A percentile compares a stretch with the other conserved stretches of the same genome.
Conservation (phyloP, 2,797 vertebrate species). For the Poeciliopsis paucimaculata region DNA sequence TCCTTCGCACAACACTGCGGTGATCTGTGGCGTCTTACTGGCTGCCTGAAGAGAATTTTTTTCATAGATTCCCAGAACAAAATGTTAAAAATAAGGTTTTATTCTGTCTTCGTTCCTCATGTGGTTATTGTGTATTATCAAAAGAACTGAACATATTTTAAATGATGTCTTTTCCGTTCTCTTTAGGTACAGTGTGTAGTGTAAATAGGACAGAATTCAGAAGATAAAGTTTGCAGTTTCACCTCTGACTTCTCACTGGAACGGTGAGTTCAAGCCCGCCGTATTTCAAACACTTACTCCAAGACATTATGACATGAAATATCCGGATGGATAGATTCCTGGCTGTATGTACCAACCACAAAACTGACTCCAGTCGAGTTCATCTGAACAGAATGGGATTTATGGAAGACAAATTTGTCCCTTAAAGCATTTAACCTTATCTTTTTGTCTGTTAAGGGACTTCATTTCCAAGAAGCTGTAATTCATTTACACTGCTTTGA, state of each 20-base stretch:
- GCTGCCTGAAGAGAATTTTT: constrained; percentile 18
- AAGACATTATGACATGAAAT: neutral
- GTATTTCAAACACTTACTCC: constrained; percentile 7
- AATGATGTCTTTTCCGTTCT: neutral
- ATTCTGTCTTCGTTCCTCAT: neutral
- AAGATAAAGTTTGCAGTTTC: constrained; percentile 21
- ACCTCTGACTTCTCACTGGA: constrained; percentile 16
- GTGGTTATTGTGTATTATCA: neutral
- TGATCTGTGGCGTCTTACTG: constrained; percentile 18
- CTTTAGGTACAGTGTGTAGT: constrained; percentile 40
- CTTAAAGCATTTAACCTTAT: neutral
- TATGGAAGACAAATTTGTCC: constrained; percentile 11
- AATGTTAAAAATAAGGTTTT: constrained; percentile 18
- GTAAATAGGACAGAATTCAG: constrained; percentile 23
- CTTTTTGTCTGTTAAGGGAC: neutral
- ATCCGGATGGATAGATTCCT: neutral
- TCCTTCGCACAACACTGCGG: constrained; percentile 9
- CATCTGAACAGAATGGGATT: constrained; percentile 30
- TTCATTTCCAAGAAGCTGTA: constrained; percentile 19
- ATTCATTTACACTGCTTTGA: neutral
- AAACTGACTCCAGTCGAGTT: neutral
- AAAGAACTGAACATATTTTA: neutral
- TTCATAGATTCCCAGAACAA: constrained; percentile 7
- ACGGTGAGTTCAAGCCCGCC: constrained; percentile 61
- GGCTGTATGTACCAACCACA: neutral